Base-by-base conservation (phyloP, 1,140 invertebrate species). In the Venturia canescens region DNA sequence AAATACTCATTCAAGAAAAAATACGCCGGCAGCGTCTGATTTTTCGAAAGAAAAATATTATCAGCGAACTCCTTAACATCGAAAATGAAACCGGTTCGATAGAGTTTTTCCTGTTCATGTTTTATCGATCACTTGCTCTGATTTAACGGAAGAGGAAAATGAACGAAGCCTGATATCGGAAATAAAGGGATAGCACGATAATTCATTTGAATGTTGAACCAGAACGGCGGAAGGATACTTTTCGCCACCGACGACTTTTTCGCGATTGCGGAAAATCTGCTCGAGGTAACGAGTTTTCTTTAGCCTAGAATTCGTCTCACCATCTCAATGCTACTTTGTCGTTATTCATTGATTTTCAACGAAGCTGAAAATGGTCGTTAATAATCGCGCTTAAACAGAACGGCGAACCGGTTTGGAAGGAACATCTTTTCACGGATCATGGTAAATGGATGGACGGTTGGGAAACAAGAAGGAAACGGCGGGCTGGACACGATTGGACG, bases 361-460 rank as follows among this genome's bases (percentile, higher is more conserved):
- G 31, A 34, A 3, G 31, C 7, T 34, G 7, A 3, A 34, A 34
- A 7, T 34, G 3, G 31, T 34, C 7, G 7, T 34, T 13, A 13
- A 1, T n/a, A 78, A 23, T 44, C 34, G 18, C 77, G 9, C 21
- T 70, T 13, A 38, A 26, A 3, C 70, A 91, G 77, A 90, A 93
- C n/a, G 86, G 88, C 3, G 93, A 93, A 15, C 92, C 94, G 0
- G 87, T 93, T 18, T 95, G 93, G 88, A 93, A 93, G 60, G 90
- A 93, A 21, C 93, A 93, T 4, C 91, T 93, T 60, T 95, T 93
- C 83, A 95, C 94, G 9, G 93, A 94, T 48, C 94, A 88, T 83
- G 95, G 95, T 0, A 95, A 95, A 87, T 94, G 94, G 94, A 95
- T 95, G 94, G 95, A 95, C 83, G 95, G 95, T 0, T 96, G 95